A percentile compares a stretch with the other conserved stretches of the same genome.
These are phyloP conservation scores for Streptopelia turtur DNA, from an alignment of 2,797 vertebrate genomes.

Conservation along the genomic window DNA sequence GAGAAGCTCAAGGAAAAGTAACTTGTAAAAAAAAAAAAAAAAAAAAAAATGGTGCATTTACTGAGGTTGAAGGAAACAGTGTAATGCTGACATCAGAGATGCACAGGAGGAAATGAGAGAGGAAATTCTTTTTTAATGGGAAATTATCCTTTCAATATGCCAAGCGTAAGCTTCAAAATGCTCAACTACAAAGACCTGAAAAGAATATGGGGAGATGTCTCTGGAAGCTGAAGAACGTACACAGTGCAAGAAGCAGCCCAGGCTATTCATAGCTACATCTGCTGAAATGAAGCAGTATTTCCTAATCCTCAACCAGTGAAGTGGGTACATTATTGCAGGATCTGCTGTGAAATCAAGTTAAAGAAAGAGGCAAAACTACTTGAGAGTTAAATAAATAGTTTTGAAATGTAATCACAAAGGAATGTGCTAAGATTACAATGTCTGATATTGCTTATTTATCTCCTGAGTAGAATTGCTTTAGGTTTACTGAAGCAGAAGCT, in stretches of 20 bases:
- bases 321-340: background rate
- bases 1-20: background rate
- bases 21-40: background rate
- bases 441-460: constrained; percentile 43
- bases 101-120: background rate
- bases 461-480: background rate
- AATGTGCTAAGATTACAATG: constrained; percentile 17
- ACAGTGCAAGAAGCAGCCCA: background rate
- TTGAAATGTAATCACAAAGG: background rate
- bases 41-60: background rate
- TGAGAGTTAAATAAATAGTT: constrained; percentile 58
- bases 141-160: background rate
- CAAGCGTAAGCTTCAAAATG: background rate
- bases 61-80: background rate
- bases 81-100: background rate
- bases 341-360: constrained; percentile 30
- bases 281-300: background rate
- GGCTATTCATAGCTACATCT: background rate
- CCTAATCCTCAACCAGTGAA: background rate
- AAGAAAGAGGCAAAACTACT: constrained; percentile 35
- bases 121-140: background rate
- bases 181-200: background rate
- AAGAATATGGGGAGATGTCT: background rate
- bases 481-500: constrained; percentile 39
- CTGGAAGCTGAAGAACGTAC: background rate